A percentile compares a stretch with the other conserved stretches of the same genome.
Conservation (phyloP, 1,140 invertebrate species). For the Agrilus planipennis region DNA sequence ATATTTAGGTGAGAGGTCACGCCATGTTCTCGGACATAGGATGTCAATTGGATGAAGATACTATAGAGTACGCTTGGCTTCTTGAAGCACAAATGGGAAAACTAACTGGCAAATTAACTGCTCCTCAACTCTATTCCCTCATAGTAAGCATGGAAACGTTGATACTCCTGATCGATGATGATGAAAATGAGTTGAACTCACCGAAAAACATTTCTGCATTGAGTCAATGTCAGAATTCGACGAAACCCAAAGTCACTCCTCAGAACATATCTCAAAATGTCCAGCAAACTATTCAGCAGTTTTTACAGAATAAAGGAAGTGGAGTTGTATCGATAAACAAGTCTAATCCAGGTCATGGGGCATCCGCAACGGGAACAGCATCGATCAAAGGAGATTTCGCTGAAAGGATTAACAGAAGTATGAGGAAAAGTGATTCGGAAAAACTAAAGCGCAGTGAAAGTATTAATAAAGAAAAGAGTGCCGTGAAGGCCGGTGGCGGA, state of each 20-base stretch:
- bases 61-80: constrained; percentile 93
- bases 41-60: constrained; percentile 80
- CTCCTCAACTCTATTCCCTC: constrained; percentile 75
- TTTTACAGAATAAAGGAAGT: constrained; percentile 20
- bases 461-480: neutral
- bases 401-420: neutral
- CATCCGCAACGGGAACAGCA: neutral
- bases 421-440: constrained; percentile 5
- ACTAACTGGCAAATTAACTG: constrained; percentile 64
- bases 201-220: constrained; percentile 36
- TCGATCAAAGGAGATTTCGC: constrained; percentile 1
- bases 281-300: constrained; percentile 28
- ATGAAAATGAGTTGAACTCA: constrained; percentile 76
- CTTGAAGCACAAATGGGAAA: constrained; percentile 75
- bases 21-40: constrained; percentile 95
- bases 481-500: neutral
- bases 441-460: neutral
- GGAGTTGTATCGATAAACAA: constrained; percentile 7
- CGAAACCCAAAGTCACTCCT: constrained; percentile 9
- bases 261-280: constrained; percentile 8
- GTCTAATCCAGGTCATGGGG: neutral
- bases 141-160: constrained; percentile 82
- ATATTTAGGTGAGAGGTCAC: constrained; percentile 68
- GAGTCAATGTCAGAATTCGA: constrained; percentile 18
- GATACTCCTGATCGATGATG: constrained; percentile 70